A percentile compares a stretch with the other conserved stretches of the same genome.
phyloP scores from a whole-genome alignment of 2,797 vertebrate genomes.

The Jordanella pulchra region DNA sequence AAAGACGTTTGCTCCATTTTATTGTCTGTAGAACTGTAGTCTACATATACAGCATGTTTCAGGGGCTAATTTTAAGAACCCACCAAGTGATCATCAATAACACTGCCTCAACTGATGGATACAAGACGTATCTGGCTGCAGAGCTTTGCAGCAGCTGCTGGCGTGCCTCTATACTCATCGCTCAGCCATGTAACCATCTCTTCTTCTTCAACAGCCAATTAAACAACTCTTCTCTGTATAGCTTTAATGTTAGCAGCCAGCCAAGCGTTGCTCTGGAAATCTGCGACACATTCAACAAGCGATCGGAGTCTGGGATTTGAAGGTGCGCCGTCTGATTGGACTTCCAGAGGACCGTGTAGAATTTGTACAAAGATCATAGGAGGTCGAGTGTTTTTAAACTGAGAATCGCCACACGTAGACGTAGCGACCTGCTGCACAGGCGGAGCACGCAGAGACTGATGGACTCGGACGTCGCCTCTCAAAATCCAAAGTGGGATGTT shows the following conservation, averaged over 20 bases:
- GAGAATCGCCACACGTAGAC: constrained; percentile 37
- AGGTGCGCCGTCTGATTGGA: constrained; percentile 27
- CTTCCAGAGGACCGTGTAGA: constrained; percentile 53
- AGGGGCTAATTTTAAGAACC: constrained; percentile 43
- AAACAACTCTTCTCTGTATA: constrained; percentile 69
- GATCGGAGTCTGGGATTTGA: constrained; percentile 42
- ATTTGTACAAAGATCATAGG: constrained; percentile 42
- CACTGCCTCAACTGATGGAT: constrained; percentile 68
- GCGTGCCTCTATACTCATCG: constrained; percentile 64
- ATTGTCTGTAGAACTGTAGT: constrained; percentile 32
- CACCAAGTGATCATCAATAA: constrained; percentile 59
- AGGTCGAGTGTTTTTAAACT: constrained; percentile 43
- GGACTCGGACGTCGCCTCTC: constrained; percentile 52
- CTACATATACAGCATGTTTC: constrained; percentile 24
- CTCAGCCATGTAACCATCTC: constrained; percentile 60
- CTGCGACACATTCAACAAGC: constrained; percentile 58
- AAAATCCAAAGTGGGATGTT: constrained; percentile 68
- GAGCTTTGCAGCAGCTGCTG: constrained; percentile 43
- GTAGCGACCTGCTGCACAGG: constrained; percentile 30
- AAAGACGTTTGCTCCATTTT: constrained; percentile 22
- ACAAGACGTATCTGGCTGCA: constrained; percentile 54
- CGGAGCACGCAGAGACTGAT: constrained; percentile 51
- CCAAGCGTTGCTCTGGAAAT: constrained; percentile 54
- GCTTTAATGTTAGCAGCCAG: constrained; percentile 74
- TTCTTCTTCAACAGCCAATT: constrained; percentile 63